Percentiles rank a stretch among this genome's conserved stretches.
phyloP scores from a whole-genome alignment of 2,888 invertebrate species.

The Buathra laborator region DNA sequence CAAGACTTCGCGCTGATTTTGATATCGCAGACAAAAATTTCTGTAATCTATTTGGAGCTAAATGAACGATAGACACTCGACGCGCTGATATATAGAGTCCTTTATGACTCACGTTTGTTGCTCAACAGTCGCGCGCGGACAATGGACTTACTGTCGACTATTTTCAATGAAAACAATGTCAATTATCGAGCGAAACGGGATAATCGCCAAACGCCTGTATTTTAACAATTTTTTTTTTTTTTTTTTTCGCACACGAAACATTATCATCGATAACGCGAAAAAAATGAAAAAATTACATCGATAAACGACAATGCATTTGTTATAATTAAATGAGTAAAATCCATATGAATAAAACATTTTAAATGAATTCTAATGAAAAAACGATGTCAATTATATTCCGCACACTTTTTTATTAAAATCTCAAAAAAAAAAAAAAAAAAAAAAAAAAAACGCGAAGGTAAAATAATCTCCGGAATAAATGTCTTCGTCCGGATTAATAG shows the following conservation, averaged over 20 bases:
- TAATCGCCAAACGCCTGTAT: too few relatives aligned
- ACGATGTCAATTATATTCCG: too few relatives aligned
- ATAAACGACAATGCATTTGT: too few relatives aligned
- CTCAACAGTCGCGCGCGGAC: slow-evolving; percentile 33
- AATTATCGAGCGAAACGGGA: not conserved
- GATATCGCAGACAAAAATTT: not conserved
- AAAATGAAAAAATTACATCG: too few relatives aligned
- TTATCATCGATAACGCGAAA: too few relatives aligned
- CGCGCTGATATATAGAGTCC: not conserved
- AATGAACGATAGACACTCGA: not conserved
- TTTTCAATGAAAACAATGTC: slow-evolving; percentile 21
- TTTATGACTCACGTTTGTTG: slow-evolving; percentile 18
- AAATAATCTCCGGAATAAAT: not conserved
- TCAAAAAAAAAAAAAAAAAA: too few relatives aligned
- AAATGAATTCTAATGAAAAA: too few relatives aligned
- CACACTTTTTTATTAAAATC: not conserved
- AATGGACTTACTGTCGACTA: slow-evolving; percentile 41
- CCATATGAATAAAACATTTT: too few relatives aligned
- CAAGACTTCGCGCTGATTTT: not conserved
- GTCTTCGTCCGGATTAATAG: slow-evolving; percentile 2
- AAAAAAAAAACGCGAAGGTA: too few relatives aligned
- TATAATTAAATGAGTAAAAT: too few relatives aligned
- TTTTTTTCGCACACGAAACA: not conserved
- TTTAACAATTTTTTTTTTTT: not conserved
- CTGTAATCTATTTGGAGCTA: slow-evolving; percentile 8